These are phyloP conservation scores for Eurystomus glaucurus DNA, from an alignment of 2,797 vertebrate genomes.

Conservation along the genomic window DNA sequence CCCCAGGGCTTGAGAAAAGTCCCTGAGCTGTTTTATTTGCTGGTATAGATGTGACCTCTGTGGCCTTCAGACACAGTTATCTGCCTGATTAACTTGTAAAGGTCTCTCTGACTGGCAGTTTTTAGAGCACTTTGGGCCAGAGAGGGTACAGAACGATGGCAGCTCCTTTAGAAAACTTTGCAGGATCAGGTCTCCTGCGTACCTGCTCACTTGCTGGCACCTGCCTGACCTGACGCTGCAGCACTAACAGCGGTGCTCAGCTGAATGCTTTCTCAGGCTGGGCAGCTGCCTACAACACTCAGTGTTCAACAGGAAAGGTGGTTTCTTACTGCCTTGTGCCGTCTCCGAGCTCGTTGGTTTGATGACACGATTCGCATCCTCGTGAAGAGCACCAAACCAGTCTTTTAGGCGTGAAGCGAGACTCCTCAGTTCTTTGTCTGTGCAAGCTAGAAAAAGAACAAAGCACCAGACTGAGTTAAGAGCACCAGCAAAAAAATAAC, in stretches of 20 bases:
- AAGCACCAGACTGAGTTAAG: neutral
- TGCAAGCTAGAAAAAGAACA: constrained; percentile 84
- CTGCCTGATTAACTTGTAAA: neutral
- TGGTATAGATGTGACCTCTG: neutral
- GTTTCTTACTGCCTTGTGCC: constrained; percentile 84
- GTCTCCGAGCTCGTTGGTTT: constrained; percentile 82
- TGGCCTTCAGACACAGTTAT: neutral
- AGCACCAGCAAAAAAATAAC: neutral
- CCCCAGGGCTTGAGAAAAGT: neutral
- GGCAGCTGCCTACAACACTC: neutral
- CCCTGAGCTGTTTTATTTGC: neutral
- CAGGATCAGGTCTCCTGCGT: neutral
- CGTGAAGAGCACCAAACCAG: constrained; percentile 95
- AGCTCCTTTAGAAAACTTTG: neutral
- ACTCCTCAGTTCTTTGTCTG: constrained; percentile 87
- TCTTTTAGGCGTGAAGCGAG: constrained; percentile 95
- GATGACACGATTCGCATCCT: constrained; percentile 88
- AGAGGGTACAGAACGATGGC: neutral
- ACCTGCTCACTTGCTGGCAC: neutral
- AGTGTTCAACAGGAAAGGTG: accelerated
- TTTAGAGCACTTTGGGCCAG: neutral
- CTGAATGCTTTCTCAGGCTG: accelerated
- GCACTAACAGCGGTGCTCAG: neutral
- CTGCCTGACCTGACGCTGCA: accelerated
- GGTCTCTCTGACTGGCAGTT: neutral